Percentiles rank a stretch among this genome's conserved stretches.
phyloP scores from a whole-genome alignment of 35 echinoderm and acorn worm genomes.

The Heliocidaris erythrogramma region DNA sequence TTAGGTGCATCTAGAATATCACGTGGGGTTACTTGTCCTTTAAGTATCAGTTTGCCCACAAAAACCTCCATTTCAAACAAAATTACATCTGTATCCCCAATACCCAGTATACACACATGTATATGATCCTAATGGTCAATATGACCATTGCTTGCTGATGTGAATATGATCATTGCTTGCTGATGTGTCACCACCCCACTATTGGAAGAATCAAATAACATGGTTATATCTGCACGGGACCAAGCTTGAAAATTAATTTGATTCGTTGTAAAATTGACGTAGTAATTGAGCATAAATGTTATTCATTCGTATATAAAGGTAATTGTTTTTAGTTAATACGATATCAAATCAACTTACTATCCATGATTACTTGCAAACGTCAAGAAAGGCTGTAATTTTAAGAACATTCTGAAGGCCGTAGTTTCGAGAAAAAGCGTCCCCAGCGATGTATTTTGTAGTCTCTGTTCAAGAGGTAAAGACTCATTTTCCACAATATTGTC shows the following conservation, averaged over 20 bases:
- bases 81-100: no score
- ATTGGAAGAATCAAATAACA: background rate
- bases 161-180: no score
- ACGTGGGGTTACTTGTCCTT: no score
- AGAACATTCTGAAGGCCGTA: background rate
- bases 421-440: background rate
- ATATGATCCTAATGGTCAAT: no score
- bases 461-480: background rate
- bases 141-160: no score
- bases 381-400: background rate
- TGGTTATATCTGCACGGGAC: background rate
- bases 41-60: no score
- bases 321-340: background rate
- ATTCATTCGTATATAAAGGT: background rate
- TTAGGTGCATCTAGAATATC: no score
- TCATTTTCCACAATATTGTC: no score
- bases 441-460: background rate
- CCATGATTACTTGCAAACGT: background rate
- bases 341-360: background rate
- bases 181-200: no score
- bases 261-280: background rate
- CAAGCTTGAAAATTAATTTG: background rate
- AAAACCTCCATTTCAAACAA: no score
- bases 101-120: no score
- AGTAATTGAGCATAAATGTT: background rate